phyloP scores from a whole-genome alignment of 2,888 invertebrate species.

The Ormyrus rosae region DNA sequence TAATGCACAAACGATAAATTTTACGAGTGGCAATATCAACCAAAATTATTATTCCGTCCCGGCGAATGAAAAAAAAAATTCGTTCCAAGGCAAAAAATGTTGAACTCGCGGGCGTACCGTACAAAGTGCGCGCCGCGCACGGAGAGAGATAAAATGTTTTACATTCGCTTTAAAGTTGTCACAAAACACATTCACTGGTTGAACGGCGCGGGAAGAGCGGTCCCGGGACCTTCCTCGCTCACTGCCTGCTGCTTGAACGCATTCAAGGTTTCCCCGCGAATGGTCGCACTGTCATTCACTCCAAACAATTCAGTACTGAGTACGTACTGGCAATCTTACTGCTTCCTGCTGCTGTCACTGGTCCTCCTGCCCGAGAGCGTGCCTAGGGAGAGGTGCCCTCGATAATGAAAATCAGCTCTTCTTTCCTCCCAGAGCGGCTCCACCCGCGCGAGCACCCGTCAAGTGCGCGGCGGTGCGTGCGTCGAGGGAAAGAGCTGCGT shows the following conservation, averaged over 20 bases:
- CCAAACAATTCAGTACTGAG: neutral
- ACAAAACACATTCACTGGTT: constrained; percentile 46
- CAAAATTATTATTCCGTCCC: too few relatives aligned
- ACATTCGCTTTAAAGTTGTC: constrained; percentile 39
- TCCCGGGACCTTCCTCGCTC: constrained; percentile 27
- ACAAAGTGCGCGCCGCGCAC: neutral
- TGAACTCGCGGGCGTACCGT: neutral
- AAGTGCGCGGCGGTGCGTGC: constrained; percentile 48
- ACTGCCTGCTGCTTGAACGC: constrained; percentile 28
- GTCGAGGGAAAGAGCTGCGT: constrained; percentile 3
- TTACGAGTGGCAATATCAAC: too few relatives aligned
- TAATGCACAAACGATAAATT: too few relatives aligned
- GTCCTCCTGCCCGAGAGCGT: too few relatives aligned
- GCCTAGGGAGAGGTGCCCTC: too few relatives aligned
- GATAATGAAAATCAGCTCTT: too few relatives aligned
- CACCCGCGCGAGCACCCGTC: constrained; percentile 3
- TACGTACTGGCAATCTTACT: constrained; percentile 59
- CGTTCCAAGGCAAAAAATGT: constrained; percentile 25
- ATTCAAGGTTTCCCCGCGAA: constrained; percentile 29
- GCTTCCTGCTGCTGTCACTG: too few relatives aligned
- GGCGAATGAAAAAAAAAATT: constrained; percentile 6
- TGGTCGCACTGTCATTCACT: constrained; percentile 57
- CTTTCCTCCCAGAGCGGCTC: neutral
- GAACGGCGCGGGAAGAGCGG: constrained; percentile 22
- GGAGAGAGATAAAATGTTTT: constrained; percentile 38